Conservation (phyloP, 2,888 invertebrate genomes). For the Drosophila antonietae region DNA sequence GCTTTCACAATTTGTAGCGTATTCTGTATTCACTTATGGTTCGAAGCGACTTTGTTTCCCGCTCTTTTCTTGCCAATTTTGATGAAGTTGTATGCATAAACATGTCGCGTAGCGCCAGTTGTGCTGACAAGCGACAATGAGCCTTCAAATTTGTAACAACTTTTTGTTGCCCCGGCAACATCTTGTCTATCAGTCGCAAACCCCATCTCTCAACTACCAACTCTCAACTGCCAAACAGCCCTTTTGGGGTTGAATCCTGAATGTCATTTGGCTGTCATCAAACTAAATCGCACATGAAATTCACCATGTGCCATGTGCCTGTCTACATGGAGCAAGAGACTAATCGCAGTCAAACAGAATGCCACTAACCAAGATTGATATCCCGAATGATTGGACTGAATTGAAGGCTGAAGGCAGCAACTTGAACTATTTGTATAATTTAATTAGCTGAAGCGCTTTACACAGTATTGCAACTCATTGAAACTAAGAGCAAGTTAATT, state of each 20-base stretch:
- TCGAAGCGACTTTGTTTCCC: slow-evolving; percentile 25
- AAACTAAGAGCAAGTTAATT: slow-evolving; percentile 3
- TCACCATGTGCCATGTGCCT: slow-evolving; percentile 42
- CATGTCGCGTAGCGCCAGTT: slow-evolving; percentile 74
- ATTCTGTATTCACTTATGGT: slow-evolving; percentile 71
- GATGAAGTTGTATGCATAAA: slow-evolving; percentile 80
- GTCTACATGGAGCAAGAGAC: slow-evolving; percentile 7
- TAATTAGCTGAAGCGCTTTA: slow-evolving; percentile 49
- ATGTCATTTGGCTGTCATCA: slow-evolving; percentile 54
- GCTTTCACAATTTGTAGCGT: slow-evolving; percentile 66
- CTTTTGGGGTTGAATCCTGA: slow-evolving; percentile 38
- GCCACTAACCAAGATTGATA: slow-evolving; percentile 58
- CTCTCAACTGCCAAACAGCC: slow-evolving; percentile 1
- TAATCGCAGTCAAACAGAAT: slow-evolving; percentile 34
- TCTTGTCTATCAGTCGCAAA: slow-evolving; percentile 32
- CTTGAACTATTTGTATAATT: slow-evolving; percentile 25
- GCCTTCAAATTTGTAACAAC: slow-evolving; percentile 68
- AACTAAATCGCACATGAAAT: slow-evolving; percentile 61
- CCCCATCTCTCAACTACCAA: neutral
- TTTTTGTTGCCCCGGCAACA: slow-evolving; percentile 60
- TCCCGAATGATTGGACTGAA: slow-evolving; percentile 11
- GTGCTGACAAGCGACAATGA: slow-evolving; percentile 77
- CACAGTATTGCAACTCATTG: slow-evolving; percentile 13
- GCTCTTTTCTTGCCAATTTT: slow-evolving; percentile 57
- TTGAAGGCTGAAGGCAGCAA: slow-evolving; percentile 3